Evolutionary conservation across 2,797 vertebrate genomes (phyloP).

Genomic region (Podargus strigoides): DNA sequence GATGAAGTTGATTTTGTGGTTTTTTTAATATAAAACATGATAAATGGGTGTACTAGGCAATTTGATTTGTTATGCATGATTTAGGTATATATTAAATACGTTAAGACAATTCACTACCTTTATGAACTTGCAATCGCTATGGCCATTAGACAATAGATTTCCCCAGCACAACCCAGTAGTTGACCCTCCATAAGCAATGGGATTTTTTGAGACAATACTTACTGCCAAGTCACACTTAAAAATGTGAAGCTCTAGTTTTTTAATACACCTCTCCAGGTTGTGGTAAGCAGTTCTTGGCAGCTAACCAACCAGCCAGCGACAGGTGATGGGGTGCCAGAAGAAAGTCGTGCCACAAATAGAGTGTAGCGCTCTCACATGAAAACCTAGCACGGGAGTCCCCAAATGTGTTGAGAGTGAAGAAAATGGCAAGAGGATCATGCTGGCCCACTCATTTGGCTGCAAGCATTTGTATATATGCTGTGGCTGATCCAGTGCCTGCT

Average conservation of each 20-base stretch:
- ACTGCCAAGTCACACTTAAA: neutral
- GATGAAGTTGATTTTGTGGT: neutral
- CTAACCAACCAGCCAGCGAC: neutral
- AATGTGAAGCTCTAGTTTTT: neutral
- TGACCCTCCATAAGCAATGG: rapidly evolving
- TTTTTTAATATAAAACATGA: neutral
- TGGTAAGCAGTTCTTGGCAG: neutral
- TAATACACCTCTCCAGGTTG: neutral
- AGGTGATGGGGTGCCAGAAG: neutral
- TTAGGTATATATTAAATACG: neutral
- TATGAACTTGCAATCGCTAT: neutral
- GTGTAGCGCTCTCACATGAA: neutral
- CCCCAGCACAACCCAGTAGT: neutral
- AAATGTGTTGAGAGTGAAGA: neutral
- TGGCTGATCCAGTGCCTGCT: neutral
- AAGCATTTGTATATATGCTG: neutral
- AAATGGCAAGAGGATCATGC: neutral
- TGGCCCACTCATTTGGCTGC: neutral
- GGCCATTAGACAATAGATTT: neutral
- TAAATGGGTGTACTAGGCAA: neutral
- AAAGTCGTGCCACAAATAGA: neutral
- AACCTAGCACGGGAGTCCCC: neutral
- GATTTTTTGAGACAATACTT: neutral
- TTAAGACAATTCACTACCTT: neutral
- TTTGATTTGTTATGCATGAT: neutral